These are phyloP conservation scores for Horisme vitalbata DNA, from an alignment of 2,888 invertebrate species.

Conservation along the genomic window DNA sequence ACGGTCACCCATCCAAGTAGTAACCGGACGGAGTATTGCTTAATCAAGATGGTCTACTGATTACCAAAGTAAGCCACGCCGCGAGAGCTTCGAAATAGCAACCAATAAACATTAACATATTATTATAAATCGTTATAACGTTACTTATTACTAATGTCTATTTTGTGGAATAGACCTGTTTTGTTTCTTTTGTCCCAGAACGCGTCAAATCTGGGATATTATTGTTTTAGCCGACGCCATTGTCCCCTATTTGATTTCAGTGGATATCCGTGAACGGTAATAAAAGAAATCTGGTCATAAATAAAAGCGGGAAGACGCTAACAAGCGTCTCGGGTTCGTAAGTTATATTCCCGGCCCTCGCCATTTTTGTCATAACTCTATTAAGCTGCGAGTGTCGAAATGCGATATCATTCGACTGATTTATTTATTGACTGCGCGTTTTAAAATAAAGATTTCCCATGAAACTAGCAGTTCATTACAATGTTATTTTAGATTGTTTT, in stretches of 20 bases:
- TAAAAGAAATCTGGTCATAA: conserved; percentile 83
- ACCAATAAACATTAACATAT: too few relatives aligned
- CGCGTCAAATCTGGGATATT: conserved; percentile 44
- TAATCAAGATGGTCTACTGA: too few relatives aligned
- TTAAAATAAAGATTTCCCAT: conserved; percentile 16
- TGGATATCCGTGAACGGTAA: conserved; percentile 64
- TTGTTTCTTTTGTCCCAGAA: conserved; percentile 1
- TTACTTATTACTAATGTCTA: too few relatives aligned
- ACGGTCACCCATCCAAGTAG: too few relatives aligned
- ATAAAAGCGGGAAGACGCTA: conserved; percentile 78
- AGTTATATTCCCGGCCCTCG: conserved; percentile 76
- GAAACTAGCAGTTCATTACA: neutral
- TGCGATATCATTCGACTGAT: conserved; percentile 67
- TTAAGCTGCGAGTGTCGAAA: conserved; percentile 76
- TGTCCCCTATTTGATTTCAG: conserved; percentile 60
- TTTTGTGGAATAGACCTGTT: too few relatives aligned
- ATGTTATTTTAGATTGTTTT: neutral
- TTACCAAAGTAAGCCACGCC: too few relatives aligned
- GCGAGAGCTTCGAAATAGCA: too few relatives aligned
- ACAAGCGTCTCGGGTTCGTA: conserved; percentile 82
- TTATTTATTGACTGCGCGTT: conserved; percentile 50
- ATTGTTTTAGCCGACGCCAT: conserved; percentile 45
- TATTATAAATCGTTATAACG: too few relatives aligned
- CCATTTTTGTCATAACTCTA: conserved; percentile 81
- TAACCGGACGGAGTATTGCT: too few relatives aligned